phyloP scores from a whole-genome alignment of 2,113 vertebrate genomes.

The Sebastes schlegelii region DNA sequence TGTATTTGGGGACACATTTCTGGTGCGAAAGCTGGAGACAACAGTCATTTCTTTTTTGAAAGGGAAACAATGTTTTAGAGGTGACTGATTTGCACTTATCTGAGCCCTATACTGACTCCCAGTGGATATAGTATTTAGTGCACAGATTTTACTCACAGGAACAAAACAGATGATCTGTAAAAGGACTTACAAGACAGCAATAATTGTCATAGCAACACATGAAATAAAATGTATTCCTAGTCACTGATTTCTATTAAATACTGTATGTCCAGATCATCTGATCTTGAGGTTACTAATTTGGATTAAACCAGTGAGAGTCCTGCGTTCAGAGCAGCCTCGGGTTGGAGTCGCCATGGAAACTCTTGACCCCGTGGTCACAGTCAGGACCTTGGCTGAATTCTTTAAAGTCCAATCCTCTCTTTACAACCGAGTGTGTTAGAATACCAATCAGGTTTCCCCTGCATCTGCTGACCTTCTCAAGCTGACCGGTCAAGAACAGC shows the following conservation, averaged over 20 bases:
- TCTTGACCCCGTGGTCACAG: slow-evolving; percentile 36
- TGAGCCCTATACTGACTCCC: slow-evolving; percentile 40
- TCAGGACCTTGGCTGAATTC: slow-evolving; percentile 60
- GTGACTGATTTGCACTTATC: not conserved
- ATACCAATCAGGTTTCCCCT: slow-evolving; percentile 47
- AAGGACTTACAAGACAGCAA: not conserved
- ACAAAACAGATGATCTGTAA: not conserved
- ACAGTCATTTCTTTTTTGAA: too few species aligned
- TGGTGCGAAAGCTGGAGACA: not conserved
- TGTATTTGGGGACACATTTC: not conserved
- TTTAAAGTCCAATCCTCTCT: slow-evolving; percentile 39
- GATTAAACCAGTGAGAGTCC: slow-evolving; percentile 1
- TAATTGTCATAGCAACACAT: not conserved
- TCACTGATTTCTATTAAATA: not conserved
- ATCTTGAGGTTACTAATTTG: not conserved
- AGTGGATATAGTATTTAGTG: slow-evolving; percentile 46
- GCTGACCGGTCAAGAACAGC: slow-evolving; percentile 44
- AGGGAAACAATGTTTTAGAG: not conserved
- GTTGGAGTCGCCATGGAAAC: slow-evolving; percentile 27
- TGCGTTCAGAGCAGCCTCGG: not conserved
- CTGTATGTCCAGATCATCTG: not conserved
- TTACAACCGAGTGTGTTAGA: slow-evolving; percentile 53
- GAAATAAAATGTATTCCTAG: not conserved
- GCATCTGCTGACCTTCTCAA: slow-evolving; percentile 51
- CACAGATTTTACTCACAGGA: not conserved